Evolutionary conservation across 2,888 invertebrate genomes (phyloP).

Genomic region (Lagria hirta): DNA sequence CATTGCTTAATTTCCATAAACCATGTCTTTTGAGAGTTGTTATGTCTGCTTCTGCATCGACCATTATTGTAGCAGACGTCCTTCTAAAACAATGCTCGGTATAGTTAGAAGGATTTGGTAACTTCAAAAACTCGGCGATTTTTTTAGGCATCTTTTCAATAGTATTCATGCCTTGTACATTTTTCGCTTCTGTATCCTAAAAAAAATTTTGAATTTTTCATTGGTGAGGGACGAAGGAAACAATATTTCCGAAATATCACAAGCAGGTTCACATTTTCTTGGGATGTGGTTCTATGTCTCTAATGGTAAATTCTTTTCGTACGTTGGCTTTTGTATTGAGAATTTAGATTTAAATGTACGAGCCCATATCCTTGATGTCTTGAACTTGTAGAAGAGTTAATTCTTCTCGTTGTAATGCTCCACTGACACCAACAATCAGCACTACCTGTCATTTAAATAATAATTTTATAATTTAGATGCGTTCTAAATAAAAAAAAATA

Average conservation of each 20-base stretch:
- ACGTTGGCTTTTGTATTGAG: conserved; percentile 4
- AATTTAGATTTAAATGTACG: conserved; percentile 1
- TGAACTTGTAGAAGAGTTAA: conserved; percentile 4
- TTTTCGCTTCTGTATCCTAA: conserved; percentile 1
- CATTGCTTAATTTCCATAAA: too few relatives aligned
- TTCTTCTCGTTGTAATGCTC: conserved; percentile 8
- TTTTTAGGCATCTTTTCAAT: too few relatives aligned
- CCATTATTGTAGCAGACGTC: too few relatives aligned
- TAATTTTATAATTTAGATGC: too few relatives aligned
- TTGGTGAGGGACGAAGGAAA: conserved; percentile 1
- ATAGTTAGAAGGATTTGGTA: too few relatives aligned
- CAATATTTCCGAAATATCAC: conserved; percentile 4
- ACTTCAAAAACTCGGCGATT: too few relatives aligned
- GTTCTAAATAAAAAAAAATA: conserved; percentile 2
- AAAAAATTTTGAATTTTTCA: conserved; percentile 5
- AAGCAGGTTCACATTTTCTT: conserved; percentile 2
- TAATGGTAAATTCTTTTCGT: conserved; percentile 7
- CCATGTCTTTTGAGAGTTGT: too few relatives aligned
- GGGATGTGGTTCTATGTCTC: too few relatives aligned
- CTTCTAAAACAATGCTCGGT: too few relatives aligned
- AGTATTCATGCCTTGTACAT: too few relatives aligned
- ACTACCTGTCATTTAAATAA: neutral
- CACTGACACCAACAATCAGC: conserved; percentile 4
- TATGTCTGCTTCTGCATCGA: too few relatives aligned
- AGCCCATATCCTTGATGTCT: conserved; percentile 5